Conservation (phyloP, 1,140 invertebrate species). For the Myzus persicae region DNA sequence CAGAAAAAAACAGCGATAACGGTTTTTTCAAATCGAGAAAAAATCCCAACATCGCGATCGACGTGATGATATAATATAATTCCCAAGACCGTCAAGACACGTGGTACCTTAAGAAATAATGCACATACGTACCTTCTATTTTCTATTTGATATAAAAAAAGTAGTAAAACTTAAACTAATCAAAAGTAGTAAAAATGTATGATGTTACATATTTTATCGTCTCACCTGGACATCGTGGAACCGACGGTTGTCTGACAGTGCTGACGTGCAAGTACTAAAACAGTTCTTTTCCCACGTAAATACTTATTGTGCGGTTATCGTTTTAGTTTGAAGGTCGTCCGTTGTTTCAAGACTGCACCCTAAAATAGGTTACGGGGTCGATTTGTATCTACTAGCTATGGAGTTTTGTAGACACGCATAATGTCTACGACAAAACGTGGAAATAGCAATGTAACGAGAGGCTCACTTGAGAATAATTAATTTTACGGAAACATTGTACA, state of each 20-base stretch:
- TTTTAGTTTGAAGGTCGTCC: slow-evolving; percentile 51
- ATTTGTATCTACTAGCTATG: slow-evolving; percentile 23
- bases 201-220: neutral
- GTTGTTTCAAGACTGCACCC: slow-evolving; percentile 44
- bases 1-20: neutral
- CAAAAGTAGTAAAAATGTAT: neutral
- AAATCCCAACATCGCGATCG: neutral
- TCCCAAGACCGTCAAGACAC: neutral
- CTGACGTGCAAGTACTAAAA: slow-evolving; percentile 1
- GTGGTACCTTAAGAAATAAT: neutral
- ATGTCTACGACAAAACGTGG: slow-evolving; percentile 35
- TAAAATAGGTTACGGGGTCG: slow-evolving; percentile 41
- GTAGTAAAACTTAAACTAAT: neutral
- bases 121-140: neutral
- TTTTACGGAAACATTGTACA: slow-evolving; percentile 22
- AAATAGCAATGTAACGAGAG: neutral
- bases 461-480: slow-evolving; percentile 26
- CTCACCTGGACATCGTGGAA: slow-evolving; percentile 48
- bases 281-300: neutral
- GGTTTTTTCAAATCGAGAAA: neutral
- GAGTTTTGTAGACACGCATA: slow-evolving; percentile 37
- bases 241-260: slow-evolving; percentile 2
- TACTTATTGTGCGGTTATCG: neutral
- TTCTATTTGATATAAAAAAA: neutral
- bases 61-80: neutral